phyloP scores from a whole-genome alignment of 1,140 invertebrate species.

The Microplitis mediator region DNA sequence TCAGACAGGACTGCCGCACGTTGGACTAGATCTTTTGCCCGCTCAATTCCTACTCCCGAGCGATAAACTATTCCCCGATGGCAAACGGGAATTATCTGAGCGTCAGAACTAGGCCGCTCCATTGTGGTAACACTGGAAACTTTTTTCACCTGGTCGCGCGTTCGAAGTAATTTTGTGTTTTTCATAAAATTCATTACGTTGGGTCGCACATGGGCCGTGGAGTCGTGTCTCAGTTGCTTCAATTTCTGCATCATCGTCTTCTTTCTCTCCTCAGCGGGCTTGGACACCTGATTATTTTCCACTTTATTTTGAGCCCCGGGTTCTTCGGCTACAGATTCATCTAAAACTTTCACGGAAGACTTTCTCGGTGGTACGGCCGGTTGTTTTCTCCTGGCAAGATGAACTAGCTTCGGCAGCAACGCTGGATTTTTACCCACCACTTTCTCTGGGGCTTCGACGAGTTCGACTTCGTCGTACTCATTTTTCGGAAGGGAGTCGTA shows the following conservation, averaged over 20 bases:
- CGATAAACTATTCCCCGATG: conserved; percentile 56
- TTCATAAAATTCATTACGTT: conserved; percentile 54
- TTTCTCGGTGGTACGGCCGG: conserved; percentile 54
- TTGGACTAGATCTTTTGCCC: conserved; percentile 62
- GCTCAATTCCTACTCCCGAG: conserved; percentile 61
- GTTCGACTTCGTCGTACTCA: conserved; percentile 53
- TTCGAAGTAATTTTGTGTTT: conserved; percentile 45
- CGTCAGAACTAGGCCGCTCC: conserved; percentile 42
- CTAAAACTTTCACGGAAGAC: conserved; percentile 11
- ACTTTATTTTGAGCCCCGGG: neutral
- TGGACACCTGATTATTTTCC: conserved; percentile 1
- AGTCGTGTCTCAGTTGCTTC: conserved; percentile 49
- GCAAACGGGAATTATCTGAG: conserved; percentile 39
- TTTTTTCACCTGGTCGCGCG: conserved; percentile 41
- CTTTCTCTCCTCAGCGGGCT: conserved; percentile 36
- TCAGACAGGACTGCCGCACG: conserved; percentile 62
- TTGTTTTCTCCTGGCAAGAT: conserved; percentile 47
- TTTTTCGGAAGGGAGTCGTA: conserved; percentile 59
- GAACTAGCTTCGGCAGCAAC: conserved; percentile 52
- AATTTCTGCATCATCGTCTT: conserved; percentile 49
- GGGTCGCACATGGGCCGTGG: conserved; percentile 43
- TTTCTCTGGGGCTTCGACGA: conserved; percentile 41
- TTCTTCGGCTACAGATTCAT: conserved; percentile 16
- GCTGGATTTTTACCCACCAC: conserved; percentile 46
- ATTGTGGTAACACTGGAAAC: conserved; percentile 23